These are phyloP conservation scores for Eurytoma californica DNA, from an alignment of 2,888 invertebrate genomes.

Conservation along the genomic window DNA sequence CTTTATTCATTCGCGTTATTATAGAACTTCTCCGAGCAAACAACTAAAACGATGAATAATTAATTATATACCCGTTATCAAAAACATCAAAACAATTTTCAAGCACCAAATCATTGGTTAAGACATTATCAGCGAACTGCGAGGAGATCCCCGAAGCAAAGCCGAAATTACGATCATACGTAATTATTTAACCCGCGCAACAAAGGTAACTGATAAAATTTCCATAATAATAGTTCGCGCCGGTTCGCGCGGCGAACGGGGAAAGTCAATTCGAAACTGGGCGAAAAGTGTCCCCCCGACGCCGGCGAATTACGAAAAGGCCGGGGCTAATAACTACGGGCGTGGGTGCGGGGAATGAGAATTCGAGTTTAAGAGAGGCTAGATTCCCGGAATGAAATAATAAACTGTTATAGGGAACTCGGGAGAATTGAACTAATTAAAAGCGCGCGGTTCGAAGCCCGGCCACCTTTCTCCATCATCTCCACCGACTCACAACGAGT, in stretches of 20 bases:
- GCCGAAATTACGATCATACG: background rate
- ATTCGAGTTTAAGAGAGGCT: slow-evolving; percentile 43
- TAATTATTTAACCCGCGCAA: background rate
- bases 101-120: background rate
- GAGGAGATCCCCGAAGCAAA: background rate
- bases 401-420: slow-evolving; percentile 41
- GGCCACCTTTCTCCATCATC: too few species aligned
- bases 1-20: too few species aligned
- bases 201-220: background rate
- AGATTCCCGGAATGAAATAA: slow-evolving; percentile 54
- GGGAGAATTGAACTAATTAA: slow-evolving; percentile 46
- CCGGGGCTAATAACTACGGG: slow-evolving; percentile 23
- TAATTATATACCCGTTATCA: background rate
- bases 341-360: slow-evolving; percentile 1
- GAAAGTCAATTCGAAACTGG: background rate
- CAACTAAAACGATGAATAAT: background rate
- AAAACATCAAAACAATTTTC: background rate
- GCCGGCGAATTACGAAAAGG: background rate
- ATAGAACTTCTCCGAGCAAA: background rate
- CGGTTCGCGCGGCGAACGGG: background rate
- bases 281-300: background rate
- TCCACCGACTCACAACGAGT: too few species aligned
- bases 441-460: background rate
- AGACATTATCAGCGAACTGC: too few species aligned
- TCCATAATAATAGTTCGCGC: background rate